These are phyloP conservation scores for Champsocephalus esox DNA, from an alignment of 2,797 vertebrate species.

Conservation along the genomic window DNA sequence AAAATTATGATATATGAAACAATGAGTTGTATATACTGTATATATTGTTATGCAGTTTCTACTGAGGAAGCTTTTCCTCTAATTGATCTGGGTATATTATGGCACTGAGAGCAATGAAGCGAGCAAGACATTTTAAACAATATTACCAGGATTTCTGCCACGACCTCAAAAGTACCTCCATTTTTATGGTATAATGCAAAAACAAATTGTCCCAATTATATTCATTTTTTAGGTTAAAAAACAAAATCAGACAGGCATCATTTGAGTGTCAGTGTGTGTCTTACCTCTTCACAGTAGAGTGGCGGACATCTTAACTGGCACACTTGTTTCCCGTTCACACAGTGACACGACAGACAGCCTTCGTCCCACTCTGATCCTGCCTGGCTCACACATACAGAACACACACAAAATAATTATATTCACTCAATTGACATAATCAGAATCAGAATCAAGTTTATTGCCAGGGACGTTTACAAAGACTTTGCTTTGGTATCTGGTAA, in stretches of 20 bases:
- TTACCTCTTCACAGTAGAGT: constrained; percentile 88
- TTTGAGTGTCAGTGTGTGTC: constrained; percentile 10
- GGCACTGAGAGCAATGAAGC: neutral
- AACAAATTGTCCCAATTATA: neutral
- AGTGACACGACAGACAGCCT: constrained; percentile 86
- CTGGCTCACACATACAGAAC: constrained; percentile 60
- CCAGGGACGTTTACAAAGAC: too few species aligned
- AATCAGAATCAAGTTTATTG: too few species aligned
- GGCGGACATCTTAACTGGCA: constrained; percentile 83
- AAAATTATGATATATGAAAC: neutral
- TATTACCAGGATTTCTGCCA: neutral
- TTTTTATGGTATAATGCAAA: neutral
- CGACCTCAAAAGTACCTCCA: neutral
- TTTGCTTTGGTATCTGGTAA: too few species aligned
- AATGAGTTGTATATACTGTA: neutral
- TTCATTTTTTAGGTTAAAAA: neutral
- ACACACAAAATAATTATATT: constrained; percentile 44
- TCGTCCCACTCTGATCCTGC: constrained; percentile 88
- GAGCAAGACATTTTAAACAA: neutral
- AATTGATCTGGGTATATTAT: neutral
- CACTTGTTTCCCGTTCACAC: constrained; percentile 82
- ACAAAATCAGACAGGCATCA: neutral
- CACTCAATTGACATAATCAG: neutral
- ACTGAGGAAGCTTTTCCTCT: neutral
- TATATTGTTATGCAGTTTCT: neutral